Base-by-base conservation (phyloP, 2,888 invertebrate genomes). In the Alcis repandata region DNA sequence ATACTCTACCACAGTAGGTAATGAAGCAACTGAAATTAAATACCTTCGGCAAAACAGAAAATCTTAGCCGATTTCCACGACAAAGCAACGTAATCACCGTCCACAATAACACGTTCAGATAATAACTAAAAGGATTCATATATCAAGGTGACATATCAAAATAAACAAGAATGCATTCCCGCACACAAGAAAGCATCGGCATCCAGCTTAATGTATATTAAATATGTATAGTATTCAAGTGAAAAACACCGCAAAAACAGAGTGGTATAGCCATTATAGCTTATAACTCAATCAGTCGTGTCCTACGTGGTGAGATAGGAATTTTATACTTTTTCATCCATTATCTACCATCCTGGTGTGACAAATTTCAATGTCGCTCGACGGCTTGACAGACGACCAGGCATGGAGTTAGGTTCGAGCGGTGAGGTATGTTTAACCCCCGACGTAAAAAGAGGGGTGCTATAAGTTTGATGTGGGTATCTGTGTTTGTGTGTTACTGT, bases 251-350 rank as follows among this genome's bases (percentile, higher is more conserved):
- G 86, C 89, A 91, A 91, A 91, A 92, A 91, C 90, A 80, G 84
- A 86, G 87, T 88, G 87, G 86, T 87, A 85, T 87, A 81, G 89
- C 89, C 88, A 90, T 91, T 91, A 90, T 90, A 89, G 88, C 88
- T 91, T 91, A 92, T 92, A 92, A 92, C 92, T 92, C 92, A 92
- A 92, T 92, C 91, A 91, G 85, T 79, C 70, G 79, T 67, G 79
- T 79, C 75, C 77, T 83, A 78, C 77, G 78, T 69, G 59, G 82
- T 72, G 78, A 81, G 86, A 84, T 85, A 85, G 90, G 90, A 89
- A 92, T 92, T 90, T 89, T 86, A 87, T 86, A 90, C 86, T 91
- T 91, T 90, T 91, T 89, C 84, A 87, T 79, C 84, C 85, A 88
- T 87, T 87, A 86, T 81, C 80, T 86, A 80, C 79, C 82, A 78